These are phyloP conservation scores for Lacanobia oleracea DNA, from an alignment of 2,888 invertebrate species.

Conservation along the genomic window DNA sequence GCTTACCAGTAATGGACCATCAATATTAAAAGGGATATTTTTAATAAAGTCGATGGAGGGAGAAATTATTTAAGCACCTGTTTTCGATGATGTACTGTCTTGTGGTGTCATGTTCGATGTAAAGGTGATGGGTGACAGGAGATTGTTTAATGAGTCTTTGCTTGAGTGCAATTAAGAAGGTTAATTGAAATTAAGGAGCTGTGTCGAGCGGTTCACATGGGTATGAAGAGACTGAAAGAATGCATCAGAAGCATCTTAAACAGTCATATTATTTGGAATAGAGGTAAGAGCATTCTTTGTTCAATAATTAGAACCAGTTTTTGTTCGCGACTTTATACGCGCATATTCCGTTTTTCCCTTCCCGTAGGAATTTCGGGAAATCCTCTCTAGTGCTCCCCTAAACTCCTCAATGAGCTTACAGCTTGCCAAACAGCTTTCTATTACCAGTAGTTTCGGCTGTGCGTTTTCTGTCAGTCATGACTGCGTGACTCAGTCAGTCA, in stretches of 20 bases:
- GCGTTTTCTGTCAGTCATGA: too few species aligned
- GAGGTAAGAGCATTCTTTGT: neutral
- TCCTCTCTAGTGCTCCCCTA: too few species aligned
- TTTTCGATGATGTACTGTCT: conserved; percentile 54
- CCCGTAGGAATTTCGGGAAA: too few species aligned
- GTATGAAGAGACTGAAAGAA: neutral
- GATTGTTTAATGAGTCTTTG: conserved; percentile 33
- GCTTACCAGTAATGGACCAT: conserved; percentile 85
- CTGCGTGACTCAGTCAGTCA: too few species aligned
- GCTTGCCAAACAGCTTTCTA: too few species aligned
- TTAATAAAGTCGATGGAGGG: conserved; percentile 68
- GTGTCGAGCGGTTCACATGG: neutral
- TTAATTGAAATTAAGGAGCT: conserved; percentile 35
- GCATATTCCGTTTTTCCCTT: too few species aligned
- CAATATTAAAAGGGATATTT: conserved; percentile 83
- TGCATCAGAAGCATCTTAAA: neutral
- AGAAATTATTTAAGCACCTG: conserved; percentile 60
- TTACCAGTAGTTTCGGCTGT: too few species aligned
- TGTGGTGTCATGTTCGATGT: conserved; percentile 47
- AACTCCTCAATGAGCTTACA: too few species aligned
- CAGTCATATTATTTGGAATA: neutral
- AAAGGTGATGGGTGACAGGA: conserved; percentile 43
- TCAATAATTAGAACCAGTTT: too few species aligned
- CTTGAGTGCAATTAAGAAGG: conserved; percentile 15
- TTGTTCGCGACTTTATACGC: too few species aligned